Percentiles rank a stretch among this genome's conserved stretches.
Evolutionary conservation across 2,113 vertebrate species (phyloP).

Genomic region (Reinhardtius hippoglossoides): DNA sequence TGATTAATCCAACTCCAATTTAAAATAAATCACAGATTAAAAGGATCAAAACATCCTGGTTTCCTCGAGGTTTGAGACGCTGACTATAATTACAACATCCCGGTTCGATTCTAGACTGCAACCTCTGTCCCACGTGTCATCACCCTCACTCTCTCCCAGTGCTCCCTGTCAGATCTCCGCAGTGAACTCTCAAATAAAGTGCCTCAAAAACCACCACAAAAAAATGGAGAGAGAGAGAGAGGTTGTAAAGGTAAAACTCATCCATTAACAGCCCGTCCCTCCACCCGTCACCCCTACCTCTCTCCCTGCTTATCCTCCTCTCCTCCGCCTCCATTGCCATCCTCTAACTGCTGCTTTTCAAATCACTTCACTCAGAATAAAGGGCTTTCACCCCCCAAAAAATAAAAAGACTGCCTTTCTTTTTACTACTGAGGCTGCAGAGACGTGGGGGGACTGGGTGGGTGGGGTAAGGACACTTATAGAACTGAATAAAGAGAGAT

Average conservation of each 20-base stretch:
- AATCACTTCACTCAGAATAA: constrained; percentile 66
- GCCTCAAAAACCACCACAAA: no score
- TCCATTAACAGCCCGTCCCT: constrained; percentile 42
- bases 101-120: no score
- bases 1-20: no score
- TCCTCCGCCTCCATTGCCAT: constrained; percentile 12
- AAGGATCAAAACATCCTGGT: no score
- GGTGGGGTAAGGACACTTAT: neutral
- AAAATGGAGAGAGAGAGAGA: no score
- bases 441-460: neutral
- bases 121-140: no score
- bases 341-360: constrained; percentile 57
- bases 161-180: no score
- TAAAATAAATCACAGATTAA: no score
- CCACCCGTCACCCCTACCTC: constrained; percentile 14
- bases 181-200: no score
- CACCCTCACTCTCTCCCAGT: no score
- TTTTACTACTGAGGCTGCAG: constrained; percentile 19
- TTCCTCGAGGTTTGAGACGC: no score
- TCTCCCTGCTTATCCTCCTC: constrained; percentile 12
- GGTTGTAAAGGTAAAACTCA: constrained; percentile 9
- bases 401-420: constrained; percentile 41
- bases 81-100: no score
- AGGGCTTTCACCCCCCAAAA: constrained; percentile 52
- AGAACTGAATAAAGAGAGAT: constrained; percentile 17